Base-by-base conservation (phyloP, 2,888 invertebrate genomes). In the Drosophila villosipedis region DNA sequence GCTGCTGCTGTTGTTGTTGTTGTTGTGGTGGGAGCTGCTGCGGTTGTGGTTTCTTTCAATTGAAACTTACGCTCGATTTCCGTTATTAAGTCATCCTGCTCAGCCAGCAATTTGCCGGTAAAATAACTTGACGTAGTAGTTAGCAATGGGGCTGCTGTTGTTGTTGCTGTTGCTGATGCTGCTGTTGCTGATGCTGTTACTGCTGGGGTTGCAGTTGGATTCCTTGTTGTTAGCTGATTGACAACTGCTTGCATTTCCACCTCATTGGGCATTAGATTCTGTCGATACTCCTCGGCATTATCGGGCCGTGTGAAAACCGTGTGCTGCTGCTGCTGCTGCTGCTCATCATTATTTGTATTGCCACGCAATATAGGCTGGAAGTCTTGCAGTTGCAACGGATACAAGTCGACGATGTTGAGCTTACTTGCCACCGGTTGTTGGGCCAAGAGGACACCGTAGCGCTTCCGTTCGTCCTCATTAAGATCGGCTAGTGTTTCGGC, bases 11-110 rank as follows among this genome's bases (percentile, higher is more conserved):
- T 7, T 31, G 31, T 9, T 25, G 76, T 53, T 2, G 83, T 72
- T 22, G 71, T 55, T 1, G 83, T 70, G 10, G 78, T 28, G 10
- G 67, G 39, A 4, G 68, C 54, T 19, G 71, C 73, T 35, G 37
- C 4, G 7, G 62, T 78, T 47, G 72, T 85, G 41, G 91, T 91
- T 39, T 93, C 93, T 50, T 91, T 83, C 64, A 92, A 72, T 37
- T 91, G 88, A 76, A 93, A 93, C 64, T 93, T 93, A 62, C 92
- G 90, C 79, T 93, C 93, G 62, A 93, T 93, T 87, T 93, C 93
- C 12, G 93, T 93, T 70, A 93, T 93, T 60, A 93, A 82, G 62
- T 92, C 93, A 80, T 93, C 93, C 69, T 92, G 91, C 62, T 93
- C 93, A 53, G 92, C 93, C 37, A 92, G 67, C 35, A 93, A 73